Conservation (phyloP, 1,140 invertebrate species). For the Colletes gigas region DNA sequence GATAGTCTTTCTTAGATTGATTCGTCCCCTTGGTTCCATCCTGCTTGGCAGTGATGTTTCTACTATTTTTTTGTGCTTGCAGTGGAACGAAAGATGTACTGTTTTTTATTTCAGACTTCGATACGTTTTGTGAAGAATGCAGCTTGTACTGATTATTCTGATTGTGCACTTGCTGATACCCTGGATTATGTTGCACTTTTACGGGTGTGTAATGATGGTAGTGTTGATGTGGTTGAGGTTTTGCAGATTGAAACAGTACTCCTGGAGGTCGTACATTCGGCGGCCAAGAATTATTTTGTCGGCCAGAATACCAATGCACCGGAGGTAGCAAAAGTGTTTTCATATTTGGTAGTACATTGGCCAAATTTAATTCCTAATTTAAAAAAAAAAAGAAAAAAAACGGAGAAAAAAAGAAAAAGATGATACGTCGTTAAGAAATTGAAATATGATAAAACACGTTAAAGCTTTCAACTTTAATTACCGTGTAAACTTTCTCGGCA, state of each 20-base stretch:
- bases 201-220: slow-evolving; percentile 61
- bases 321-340: slow-evolving; percentile 65
- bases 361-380: slow-evolving; percentile 63
- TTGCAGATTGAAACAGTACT: slow-evolving; percentile 34
- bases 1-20: slow-evolving; percentile 58
- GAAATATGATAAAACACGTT: not conserved
- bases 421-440: slow-evolving; percentile 6
- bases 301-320: slow-evolving; percentile 67
- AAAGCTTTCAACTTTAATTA: slow-evolving; percentile 31
- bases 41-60: slow-evolving; percentile 60
- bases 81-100: slow-evolving; percentile 77
- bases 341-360: slow-evolving; percentile 46
- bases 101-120: slow-evolving; percentile 69
- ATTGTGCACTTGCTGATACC: slow-evolving; percentile 13
- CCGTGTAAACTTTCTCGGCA: slow-evolving; percentile 74
- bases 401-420: not conserved
- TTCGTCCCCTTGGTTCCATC: slow-evolving; percentile 12
- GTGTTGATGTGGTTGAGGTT: slow-evolving; percentile 43
- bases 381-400: too few relatives aligned
- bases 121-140: slow-evolving; percentile 33
- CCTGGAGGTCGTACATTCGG: slow-evolving; percentile 57
- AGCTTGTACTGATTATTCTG: slow-evolving; percentile 39
- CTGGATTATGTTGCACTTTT: slow-evolving; percentile 40
- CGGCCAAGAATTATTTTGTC: slow-evolving; percentile 44
- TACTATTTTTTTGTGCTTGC: slow-evolving; percentile 79